Conservation (phyloP, 2,888 invertebrate genomes). For the Ferdinandea cuprea region DNA sequence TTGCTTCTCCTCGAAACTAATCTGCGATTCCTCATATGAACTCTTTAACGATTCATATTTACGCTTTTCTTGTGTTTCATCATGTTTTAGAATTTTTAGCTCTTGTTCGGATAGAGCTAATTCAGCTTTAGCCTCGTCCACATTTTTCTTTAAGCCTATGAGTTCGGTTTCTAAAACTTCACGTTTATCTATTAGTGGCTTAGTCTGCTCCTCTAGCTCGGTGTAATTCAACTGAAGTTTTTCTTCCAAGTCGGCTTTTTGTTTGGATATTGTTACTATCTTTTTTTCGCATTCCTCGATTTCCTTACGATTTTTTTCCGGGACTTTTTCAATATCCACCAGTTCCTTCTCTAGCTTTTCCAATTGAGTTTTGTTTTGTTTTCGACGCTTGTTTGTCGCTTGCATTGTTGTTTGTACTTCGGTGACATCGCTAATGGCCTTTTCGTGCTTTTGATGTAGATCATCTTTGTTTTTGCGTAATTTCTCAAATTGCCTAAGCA, state of each 20-base stretch:
- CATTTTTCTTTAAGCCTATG: slow-evolving; percentile 87
- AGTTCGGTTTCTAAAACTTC: slow-evolving; percentile 86
- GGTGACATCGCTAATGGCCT: slow-evolving; percentile 87
- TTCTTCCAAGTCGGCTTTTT: slow-evolving; percentile 85
- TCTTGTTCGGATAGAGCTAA: slow-evolving; percentile 87
- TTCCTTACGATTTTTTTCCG: slow-evolving; percentile 89
- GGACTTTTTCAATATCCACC: slow-evolving; percentile 86
- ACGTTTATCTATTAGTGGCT: slow-evolving; percentile 84
- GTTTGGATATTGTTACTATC: slow-evolving; percentile 84
- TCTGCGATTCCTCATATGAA: slow-evolving; percentile 84
- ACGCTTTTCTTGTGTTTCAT: slow-evolving; percentile 80
- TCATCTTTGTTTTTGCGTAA: slow-evolving; percentile 86
- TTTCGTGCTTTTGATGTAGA: slow-evolving; percentile 86
- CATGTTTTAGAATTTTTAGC: slow-evolving; percentile 87
- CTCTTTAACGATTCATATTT: slow-evolving; percentile 80
- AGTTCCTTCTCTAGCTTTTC: slow-evolving; percentile 88
- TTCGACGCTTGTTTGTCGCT: slow-evolving; percentile 89
- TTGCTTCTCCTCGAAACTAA: slow-evolving; percentile 86
- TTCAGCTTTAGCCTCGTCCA: slow-evolving; percentile 88
- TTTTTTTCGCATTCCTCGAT: slow-evolving; percentile 87
- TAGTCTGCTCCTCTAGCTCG: slow-evolving; percentile 84
- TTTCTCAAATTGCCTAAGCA: slow-evolving; percentile 85
- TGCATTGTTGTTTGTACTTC: slow-evolving; percentile 87
- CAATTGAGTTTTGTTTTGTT: slow-evolving; percentile 88
- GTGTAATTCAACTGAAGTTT: slow-evolving; percentile 86